Base-by-base conservation (phyloP, 2,113 vertebrate genomes). In the Sarotherodon lohbergeri region DNA sequence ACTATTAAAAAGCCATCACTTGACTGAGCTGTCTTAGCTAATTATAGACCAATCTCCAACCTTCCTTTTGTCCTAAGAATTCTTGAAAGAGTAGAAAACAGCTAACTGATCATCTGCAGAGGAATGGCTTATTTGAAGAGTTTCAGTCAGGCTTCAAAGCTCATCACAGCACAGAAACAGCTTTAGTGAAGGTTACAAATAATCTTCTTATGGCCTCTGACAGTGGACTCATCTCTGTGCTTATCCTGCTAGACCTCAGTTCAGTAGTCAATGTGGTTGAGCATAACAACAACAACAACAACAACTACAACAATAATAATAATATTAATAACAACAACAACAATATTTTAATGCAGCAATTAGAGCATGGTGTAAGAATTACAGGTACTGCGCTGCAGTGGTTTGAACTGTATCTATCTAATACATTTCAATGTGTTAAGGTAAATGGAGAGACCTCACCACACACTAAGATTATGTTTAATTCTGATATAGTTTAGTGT, bases 331-430 rank as follows among this genome's bases (percentile, higher is more conserved):
- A 48, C 2, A 48, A 48, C 50, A 59, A 59, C 57, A 32, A 32
- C 27, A 61, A 61, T 61, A 32, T 61, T 61, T 29, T 29, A 29
- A 29, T 29, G 29, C 29, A 29, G 57, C 57, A 32, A 32, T 32
- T 61, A 61, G 8, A 61, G 5, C 3, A 61, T 61, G 3, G 27
- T 61, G 8, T 17, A 61, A 3, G 4, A 32, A 59, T 59, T 29
- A 59, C 56, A 59, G 56, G 13, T 29, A 59, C 24, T 59, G 0
- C 0, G 7, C 3, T 59, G 7, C 27, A 59, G 27, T 29, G 56
- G 24, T 29, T 59, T 59, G 56, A 57, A 29, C 56, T 57, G 7
- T 59, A 59, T 59, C 55, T 27, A 27, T 57, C 56, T 59, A 59
- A 59, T 59, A 59, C 13, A 59, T 29, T 57, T 29, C 13, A 57